These are phyloP conservation scores for Nesidiocoris tenuis DNA, from an alignment of 2,888 invertebrate species.

Conservation along the genomic window DNA sequence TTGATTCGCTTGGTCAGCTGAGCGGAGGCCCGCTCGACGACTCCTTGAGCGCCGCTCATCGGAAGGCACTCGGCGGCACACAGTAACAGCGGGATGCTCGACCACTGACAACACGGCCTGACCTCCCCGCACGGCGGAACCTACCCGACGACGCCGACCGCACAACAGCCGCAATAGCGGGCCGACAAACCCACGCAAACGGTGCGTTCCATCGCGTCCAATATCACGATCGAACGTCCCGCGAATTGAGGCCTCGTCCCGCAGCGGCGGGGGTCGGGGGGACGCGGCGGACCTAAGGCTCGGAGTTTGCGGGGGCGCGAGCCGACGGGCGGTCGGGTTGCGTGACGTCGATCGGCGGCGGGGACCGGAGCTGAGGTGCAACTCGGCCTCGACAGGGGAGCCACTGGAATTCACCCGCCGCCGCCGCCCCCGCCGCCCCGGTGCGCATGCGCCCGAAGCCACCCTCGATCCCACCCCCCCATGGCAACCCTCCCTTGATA, in stretches of 20 bases:
- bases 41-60: constrained; percentile 63
- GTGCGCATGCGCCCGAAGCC: background rate
- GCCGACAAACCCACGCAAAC: background rate
- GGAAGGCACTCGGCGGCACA: background rate
- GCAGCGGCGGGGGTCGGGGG: too few relatives aligned
- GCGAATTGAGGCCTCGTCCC: background rate
- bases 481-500: too few relatives aligned
- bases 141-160: background rate
- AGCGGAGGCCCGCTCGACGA: constrained; percentile 87
- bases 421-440: background rate
- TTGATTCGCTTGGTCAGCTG: constrained; percentile 87
- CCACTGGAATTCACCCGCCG: background rate
- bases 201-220: background rate
- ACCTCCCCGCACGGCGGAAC: background rate
- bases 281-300: background rate
- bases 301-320: background rate
- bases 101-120: background rate
- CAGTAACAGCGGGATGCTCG: background rate
- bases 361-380: background rate
- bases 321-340: background rate
- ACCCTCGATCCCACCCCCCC: background rate
- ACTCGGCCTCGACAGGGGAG: background rate
- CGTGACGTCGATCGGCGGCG: background rate
- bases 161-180: background rate
- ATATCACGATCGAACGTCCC: background rate